phyloP scores from a whole-genome alignment of 2,113 vertebrate genomes.

The Lophotis ruficrista region DNA sequence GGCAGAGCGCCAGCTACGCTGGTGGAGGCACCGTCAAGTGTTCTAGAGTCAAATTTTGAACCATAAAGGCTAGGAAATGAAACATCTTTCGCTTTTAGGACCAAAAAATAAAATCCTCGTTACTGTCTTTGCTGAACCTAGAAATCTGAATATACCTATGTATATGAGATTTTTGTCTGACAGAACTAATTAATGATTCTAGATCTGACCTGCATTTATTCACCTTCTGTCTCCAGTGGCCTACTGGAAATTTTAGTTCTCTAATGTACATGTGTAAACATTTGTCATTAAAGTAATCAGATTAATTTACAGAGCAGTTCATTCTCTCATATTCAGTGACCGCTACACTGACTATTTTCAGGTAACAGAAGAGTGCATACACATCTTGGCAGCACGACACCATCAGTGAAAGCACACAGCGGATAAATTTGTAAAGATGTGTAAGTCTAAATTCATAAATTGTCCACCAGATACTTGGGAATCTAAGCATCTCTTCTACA shows the following conservation, averaged over 20 bases:
- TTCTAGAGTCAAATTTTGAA: background rate
- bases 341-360: background rate
- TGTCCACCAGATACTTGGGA: background rate
- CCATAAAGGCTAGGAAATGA: background rate
- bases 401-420: background rate
- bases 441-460: background rate
- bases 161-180: background rate
- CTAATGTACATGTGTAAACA: background rate
- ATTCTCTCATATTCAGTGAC: background rate
- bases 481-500: background rate
- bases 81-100: background rate
- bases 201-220: background rate
- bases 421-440: background rate
- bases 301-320: conserved; percentile 1
- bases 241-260: background rate
- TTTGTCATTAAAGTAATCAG: background rate
- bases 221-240: background rate
- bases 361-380: background rate
- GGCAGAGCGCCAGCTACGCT: background rate
- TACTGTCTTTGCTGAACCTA: background rate
- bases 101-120: background rate
- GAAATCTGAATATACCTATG: background rate
- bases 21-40: background rate
- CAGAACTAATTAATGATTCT: background rate
- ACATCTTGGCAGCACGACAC: background rate